phyloP scores from a whole-genome alignment of 1,140 invertebrate genomes.

The Rhopalosiphum padi region DNA sequence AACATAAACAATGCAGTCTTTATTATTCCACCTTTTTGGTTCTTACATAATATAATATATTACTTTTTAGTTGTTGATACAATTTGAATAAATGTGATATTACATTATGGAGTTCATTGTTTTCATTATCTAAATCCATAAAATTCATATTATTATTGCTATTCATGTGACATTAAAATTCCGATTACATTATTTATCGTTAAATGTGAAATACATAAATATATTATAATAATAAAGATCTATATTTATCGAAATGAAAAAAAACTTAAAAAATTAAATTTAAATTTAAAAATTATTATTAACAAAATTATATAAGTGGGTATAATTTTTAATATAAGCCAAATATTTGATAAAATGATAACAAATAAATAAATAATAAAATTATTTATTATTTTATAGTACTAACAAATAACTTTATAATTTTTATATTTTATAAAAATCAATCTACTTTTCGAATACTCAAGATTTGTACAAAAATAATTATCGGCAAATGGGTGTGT shows the following conservation, averaged over 20 bases:
- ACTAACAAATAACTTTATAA: neutral
- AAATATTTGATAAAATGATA: neutral
- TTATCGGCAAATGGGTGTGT: neutral
- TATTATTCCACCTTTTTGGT: constrained; percentile 1
- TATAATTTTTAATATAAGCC: too few species aligned
- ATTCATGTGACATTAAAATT: neutral
- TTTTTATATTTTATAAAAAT: neutral
- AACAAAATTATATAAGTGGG: too few species aligned
- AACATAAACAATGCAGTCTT: neutral
- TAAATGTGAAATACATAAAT: neutral
- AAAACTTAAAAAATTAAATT: neutral
- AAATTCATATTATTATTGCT: neutral
- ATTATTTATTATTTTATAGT: neutral
- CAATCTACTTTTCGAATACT: neutral
- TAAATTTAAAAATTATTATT: neutral
- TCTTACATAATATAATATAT: neutral
- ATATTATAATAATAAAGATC: neutral
- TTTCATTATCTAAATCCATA: neutral
- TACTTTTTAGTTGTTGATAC: neutral
- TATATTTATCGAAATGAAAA: neutral
- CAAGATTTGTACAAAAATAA: neutral
- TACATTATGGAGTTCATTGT: neutral
- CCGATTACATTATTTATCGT: neutral
- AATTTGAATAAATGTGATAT: neutral
- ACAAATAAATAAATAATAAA: neutral